Base-by-base conservation (phyloP, 2,888 invertebrate species). In the Drosophila anceps region DNA sequence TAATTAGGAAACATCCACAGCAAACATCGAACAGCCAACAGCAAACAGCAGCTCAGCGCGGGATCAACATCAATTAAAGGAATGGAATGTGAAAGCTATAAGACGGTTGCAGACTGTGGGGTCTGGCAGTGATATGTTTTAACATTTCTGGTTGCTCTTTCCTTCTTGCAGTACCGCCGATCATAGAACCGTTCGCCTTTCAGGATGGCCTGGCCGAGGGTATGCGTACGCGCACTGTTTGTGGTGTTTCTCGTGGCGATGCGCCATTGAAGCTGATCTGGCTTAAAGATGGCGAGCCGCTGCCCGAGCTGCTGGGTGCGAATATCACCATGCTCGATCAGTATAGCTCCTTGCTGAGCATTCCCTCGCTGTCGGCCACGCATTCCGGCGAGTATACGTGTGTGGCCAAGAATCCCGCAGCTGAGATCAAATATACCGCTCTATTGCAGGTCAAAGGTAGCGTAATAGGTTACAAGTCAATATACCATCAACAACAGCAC, bases 141-240 rank as follows among this genome's bases (percentile, higher is more conserved):
- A 83, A 83, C 78, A 51, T 70, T 29, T 84, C 51, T 87, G 75
- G 84, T 81, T 88, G 67, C 79, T 81, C 67, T 81, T 68, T 88
- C 76, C 81, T 87, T 82, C 84, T 94, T 94, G 93, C 95, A 96
- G 96, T 96, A 95, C 96, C 96, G 94, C 96, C 96, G 94, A 96
- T 95, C 94, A 96, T 96, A 95, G 96, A 96, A 95, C 96, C 96
- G 94, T 96, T 96, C 95, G 95, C 95, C 94, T 96, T 96, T 94
- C 95, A 96, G 95, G 96, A 96, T 94, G 96, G 96, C 93, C 95
- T 96, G 93, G 95, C 96, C 93, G 96, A 96, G 94, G 96, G 96
- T 94, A 96, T 96, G 95, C 95, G 96, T 93, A 96, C 96, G 86
- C 95, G 96, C 93, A 95, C 96, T 92, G 95, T 96, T 92, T 96